Evolutionary conservation across 2,888 invertebrate genomes (phyloP).

Genomic region (Cistogaster globosa): DNA sequence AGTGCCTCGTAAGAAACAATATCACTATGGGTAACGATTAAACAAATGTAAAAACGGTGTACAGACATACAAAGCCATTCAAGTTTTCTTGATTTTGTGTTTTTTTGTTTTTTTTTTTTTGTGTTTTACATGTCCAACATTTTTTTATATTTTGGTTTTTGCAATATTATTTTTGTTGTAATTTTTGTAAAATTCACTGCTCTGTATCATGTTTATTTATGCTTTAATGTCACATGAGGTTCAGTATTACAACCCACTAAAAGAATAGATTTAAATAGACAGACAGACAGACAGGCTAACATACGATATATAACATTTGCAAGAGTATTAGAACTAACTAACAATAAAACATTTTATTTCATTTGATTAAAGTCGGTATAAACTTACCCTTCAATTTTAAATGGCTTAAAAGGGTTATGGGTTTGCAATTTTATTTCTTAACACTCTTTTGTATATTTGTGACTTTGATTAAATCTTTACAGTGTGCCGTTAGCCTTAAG

Average conservation of each 20-base stretch:
- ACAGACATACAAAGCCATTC: constrained; percentile 49
- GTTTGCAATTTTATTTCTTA: background rate
- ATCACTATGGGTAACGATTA: constrained; percentile 65
- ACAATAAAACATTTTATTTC: constrained; percentile 36
- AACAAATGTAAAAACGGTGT: constrained; percentile 50
- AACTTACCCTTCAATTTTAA: constrained; percentile 32
- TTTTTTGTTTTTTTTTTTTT: background rate
- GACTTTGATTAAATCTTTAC: background rate
- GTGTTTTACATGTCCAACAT: constrained; percentile 40
- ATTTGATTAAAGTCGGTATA: constrained; percentile 43
- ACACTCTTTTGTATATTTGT: background rate
- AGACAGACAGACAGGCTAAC: constrained; percentile 23
- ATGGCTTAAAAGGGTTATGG: constrained; percentile 1
- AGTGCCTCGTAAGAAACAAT: constrained; percentile 36
- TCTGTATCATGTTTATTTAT: constrained; percentile 68
- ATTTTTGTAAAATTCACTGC: constrained; percentile 51
- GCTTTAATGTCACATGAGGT: constrained; percentile 69
- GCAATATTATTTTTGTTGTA: background rate
- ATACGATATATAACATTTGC: constrained; percentile 6
- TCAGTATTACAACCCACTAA: constrained; percentile 62
- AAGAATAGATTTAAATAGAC: constrained; percentile 34
- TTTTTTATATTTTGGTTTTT: constrained; percentile 22
- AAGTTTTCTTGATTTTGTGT: constrained; percentile 18
- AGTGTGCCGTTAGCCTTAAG: too few species aligned
- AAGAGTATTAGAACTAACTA: background rate